Evolutionary conservation across 2,888 invertebrate species (phyloP), one percentile per base, ranked within the genome.

Genomic region (Microctonus hyperodae): DNA sequence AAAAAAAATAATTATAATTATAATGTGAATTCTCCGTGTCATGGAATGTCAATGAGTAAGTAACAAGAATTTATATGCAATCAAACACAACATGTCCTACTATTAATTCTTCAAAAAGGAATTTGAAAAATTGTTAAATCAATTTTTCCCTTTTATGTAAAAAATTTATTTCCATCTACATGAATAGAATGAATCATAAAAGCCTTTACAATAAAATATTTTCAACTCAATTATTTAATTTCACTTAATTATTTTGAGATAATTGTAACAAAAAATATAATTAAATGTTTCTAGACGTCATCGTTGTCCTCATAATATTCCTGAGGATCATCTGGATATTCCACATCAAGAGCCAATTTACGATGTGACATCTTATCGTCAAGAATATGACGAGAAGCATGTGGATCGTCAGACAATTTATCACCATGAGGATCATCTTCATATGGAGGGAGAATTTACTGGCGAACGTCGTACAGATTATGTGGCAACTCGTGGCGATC

Each of bases 241-340:
- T 58, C 13, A 1, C 3, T n/a, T n/a, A n/a, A 0, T 58, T 22
- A 51, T 22, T 16, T 51, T 25, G 22, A 6, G 10, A 20, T 16
- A 57, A 20, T 35, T 57, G 20, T 22, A 10, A 40, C n/a, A 7
- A 33, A 33, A 35, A 33, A 16, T 31, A 33, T 20, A 4, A 6
- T 23, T 37, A 6, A 37, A 37, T 40, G 66, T 22, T 88, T 87
- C 1, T 85, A 95, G 95, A 83, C 92, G 92, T 75, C 95, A 95
- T 86, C 90, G 92, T 79, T 95, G 95, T 85, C 89, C 92, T 74
- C 94, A 93, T 85, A 89, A 88, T 79, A 74, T 79, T 1, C 78
- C 79, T 10, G 77, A 81, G 64, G 83, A 84, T 35, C 80, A 81
- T 59, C 67, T 83, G 16, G 81, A 83, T 28, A 73, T 83, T 7